These are phyloP conservation scores for Diabrotica undecimpunctata DNA, from an alignment of 1,140 invertebrate genomes.

Conservation along the genomic window DNA sequence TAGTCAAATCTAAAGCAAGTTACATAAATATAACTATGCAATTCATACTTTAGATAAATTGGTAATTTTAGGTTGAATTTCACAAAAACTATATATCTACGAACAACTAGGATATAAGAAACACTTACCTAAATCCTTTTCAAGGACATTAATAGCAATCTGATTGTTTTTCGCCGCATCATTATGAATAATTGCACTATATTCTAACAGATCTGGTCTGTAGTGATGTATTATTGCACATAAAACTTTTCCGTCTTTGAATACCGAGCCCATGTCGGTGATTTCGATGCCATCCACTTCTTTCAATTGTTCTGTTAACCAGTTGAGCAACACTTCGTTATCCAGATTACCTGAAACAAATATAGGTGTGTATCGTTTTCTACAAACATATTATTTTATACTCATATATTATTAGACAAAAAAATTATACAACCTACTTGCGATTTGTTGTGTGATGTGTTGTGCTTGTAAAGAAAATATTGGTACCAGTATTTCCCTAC, in stretches of 20 bases:
- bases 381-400: no score
- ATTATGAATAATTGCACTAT: conserved; percentile 60
- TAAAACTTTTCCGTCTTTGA: conserved; percentile 72
- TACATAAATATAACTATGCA: no score
- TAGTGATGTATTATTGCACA: conserved; percentile 84
- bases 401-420: no score
- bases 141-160: conserved; percentile 75
- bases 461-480: no score
- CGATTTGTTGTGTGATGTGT: no score
- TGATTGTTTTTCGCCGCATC: conserved; percentile 67
- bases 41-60: no score
- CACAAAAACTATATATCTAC: no score
- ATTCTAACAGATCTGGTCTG: conserved; percentile 83
- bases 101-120: not conserved
- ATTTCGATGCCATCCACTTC: conserved; percentile 64
- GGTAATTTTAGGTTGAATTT: no score
- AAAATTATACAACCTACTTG: no score
- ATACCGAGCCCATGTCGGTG: conserved; percentile 66
- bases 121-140: conserved; percentile 58
- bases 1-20: no score
- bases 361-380: not conserved
- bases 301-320: conserved; percentile 72
- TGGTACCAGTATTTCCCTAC: no score
- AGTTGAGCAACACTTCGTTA: conserved; percentile 69
- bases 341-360: conserved; percentile 53